Percentiles rank a stretch among this genome's conserved stretches.
Conservation (phyloP, 1,140 invertebrate genomes). For the Penaeus japonicus region DNA sequence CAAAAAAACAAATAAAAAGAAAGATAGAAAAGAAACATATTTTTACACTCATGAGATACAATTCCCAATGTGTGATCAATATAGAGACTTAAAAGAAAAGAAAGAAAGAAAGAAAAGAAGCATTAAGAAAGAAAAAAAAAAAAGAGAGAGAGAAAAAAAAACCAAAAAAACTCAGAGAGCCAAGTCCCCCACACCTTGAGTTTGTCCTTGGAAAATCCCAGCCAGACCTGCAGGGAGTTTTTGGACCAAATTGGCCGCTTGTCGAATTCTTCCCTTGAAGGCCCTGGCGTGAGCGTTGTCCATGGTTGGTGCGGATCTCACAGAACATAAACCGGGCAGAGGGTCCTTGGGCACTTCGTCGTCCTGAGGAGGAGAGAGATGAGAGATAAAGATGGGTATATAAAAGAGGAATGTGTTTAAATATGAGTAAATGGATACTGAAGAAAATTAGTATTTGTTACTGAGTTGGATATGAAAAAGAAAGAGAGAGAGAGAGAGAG, state of each 20-base stretch:
- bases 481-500: no score
- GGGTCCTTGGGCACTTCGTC: constrained; percentile 59
- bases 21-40: no score
- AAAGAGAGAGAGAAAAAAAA: not conserved
- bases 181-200: constrained; percentile 61
- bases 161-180: not conserved
- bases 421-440: no score
- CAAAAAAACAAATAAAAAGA: no score
- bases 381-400: not conserved
- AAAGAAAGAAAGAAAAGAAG: not conserved
- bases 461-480: no score
- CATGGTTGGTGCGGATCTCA: constrained; percentile 58
- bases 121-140: not conserved
- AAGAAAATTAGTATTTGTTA: no score
- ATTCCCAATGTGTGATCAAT: no score
- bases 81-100: no score
- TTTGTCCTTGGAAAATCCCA: constrained; percentile 48
- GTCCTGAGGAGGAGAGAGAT: not conserved
- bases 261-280: constrained; percentile 56
- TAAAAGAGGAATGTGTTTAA: not conserved
- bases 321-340: no score
- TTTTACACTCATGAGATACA: no score
- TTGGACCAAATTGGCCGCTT: constrained; percentile 56
- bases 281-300: constrained; percentile 51
- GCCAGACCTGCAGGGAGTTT: constrained; percentile 38